A percentile compares a stretch with the other conserved stretches of the same genome.
These are phyloP conservation scores for Paraescarpia echinospica DNA, from an alignment of 1,140 invertebrate species.

Conservation along the genomic window DNA sequence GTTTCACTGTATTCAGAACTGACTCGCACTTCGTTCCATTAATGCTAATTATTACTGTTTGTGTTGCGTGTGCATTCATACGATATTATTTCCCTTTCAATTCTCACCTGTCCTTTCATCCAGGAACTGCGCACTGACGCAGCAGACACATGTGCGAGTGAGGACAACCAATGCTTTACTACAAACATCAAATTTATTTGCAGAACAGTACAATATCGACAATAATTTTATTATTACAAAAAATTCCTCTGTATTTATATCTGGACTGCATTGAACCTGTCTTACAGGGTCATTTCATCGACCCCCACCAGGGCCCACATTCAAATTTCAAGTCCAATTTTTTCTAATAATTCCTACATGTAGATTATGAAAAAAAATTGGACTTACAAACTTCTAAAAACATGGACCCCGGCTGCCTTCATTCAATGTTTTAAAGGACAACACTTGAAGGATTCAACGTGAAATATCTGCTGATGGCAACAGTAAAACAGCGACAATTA, in stretches of 20 bases:
- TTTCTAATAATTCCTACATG: neutral
- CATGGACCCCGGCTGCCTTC: neutral
- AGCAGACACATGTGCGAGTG: neutral
- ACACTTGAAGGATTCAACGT: neutral
- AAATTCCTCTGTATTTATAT: neutral
- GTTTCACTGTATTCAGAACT: too few relatives aligned
- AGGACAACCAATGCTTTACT: neutral
- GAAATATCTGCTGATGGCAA: neutral
- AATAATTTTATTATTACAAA: neutral
- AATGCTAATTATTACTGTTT: too few relatives aligned
- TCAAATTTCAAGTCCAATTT: neutral
- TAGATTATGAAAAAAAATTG: neutral
- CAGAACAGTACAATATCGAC: neutral
- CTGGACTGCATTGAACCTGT: neutral
- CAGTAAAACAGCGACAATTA: neutral
- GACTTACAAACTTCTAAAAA: slow-evolving; percentile 6
- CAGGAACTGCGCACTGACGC: neutral
- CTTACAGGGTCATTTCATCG: neutral
- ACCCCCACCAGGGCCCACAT: neutral
- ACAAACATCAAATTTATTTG: slow-evolving; percentile 6
- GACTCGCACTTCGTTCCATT: too few relatives aligned
- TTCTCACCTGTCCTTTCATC: too few relatives aligned
- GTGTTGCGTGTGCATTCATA: neutral
- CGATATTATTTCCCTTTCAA: too few relatives aligned
- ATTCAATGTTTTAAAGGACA: neutral